Evolutionary conservation across 1,140 invertebrate species (phyloP).

Genomic region (Caenorhabditis tropicalis): DNA sequence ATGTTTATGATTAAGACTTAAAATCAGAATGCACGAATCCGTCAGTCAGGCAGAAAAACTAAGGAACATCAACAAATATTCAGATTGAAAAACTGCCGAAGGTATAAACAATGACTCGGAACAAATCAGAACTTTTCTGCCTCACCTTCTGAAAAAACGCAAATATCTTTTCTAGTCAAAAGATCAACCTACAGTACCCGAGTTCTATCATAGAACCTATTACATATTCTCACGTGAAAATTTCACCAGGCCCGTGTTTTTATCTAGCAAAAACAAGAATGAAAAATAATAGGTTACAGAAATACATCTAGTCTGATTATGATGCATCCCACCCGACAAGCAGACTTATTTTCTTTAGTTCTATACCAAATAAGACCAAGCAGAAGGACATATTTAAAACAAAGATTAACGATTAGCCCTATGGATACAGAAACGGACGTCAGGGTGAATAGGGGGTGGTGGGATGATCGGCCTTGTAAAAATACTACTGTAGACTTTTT

Average conservation of each 20-base stretch:
- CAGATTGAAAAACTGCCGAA: too few relatives aligned
- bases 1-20: too few relatives aligned
- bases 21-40: too few relatives aligned
- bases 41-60: too few relatives aligned
- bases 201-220: background rate
- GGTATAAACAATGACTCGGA: too few relatives aligned
- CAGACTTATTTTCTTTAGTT: background rate
- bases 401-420: background rate
- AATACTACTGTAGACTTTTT: background rate
- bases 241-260: background rate
- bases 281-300: background rate
- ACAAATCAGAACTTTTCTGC: too few relatives aligned
- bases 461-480: background rate
- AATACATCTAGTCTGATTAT: conserved; percentile 34
- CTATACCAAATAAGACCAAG: background rate
- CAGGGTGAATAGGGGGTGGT: background rate
- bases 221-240: background rate
- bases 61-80: too few relatives aligned
- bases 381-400: background rate
- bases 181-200: background rate
- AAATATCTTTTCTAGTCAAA: background rate
- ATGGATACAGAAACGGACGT: background rate
- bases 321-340: background rate
- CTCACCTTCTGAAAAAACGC: too few relatives aligned
- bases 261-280: background rate